Evolutionary conservation across 2,113 vertebrate genomes (phyloP).

Genomic region (Antechinus flavipes): DNA sequence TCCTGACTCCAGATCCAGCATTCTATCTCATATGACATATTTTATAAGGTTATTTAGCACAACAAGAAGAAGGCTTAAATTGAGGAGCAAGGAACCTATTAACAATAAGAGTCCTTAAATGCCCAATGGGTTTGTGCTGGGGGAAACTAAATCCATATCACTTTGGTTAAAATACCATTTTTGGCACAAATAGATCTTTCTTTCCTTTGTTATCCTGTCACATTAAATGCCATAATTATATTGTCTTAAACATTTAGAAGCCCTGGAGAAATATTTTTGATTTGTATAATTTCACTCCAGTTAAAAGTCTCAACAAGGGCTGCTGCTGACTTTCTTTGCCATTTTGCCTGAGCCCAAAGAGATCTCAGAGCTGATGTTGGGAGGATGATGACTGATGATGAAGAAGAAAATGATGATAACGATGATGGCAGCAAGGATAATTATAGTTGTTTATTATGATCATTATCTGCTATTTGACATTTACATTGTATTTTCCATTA

Average conservation of each 20-base stretch:
- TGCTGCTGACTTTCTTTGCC: background rate
- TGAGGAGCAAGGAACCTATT: background rate
- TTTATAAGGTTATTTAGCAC: background rate
- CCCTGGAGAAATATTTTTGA: background rate
- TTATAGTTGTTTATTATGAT: background rate
- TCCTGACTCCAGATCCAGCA: background rate
- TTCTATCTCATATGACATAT: background rate
- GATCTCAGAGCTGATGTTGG: background rate
- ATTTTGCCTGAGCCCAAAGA: background rate
- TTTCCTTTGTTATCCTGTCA: background rate
- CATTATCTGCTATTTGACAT: background rate
- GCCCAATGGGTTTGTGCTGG: background rate
- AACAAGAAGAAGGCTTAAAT: background rate
- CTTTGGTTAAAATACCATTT: background rate
- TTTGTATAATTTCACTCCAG: background rate
- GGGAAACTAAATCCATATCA: background rate
- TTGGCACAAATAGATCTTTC: background rate
- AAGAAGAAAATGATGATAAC: background rate
- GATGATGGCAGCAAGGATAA: background rate
- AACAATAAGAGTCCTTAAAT: background rate
- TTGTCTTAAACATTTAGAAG: background rate
- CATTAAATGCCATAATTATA: background rate
- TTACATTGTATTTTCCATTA: background rate
- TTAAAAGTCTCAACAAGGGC: background rate
- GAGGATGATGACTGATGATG: background rate